Base-by-base conservation (phyloP, 1,140 invertebrate species). In the Pararge aegeria region DNA sequence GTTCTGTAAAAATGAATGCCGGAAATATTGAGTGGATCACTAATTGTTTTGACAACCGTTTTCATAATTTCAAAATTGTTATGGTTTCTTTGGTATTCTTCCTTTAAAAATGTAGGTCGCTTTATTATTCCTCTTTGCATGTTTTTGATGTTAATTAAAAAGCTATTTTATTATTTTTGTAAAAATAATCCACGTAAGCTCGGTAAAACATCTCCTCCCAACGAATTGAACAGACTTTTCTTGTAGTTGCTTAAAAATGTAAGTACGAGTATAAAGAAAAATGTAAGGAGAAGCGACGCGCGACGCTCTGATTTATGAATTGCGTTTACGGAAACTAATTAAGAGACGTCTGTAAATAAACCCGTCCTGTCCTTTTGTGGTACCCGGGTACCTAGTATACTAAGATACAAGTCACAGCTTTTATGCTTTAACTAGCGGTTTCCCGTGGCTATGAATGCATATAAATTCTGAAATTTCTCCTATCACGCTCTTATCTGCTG, bases 1-100 rank as follows among this genome's bases (percentile, higher is more conserved):
- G 68, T 70, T 49, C 40, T 59, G n/a, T n/a, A 62, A 70, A 78
- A 80, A 54, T 49, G 54, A 61, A 61, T 49, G 29, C 13, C 18
- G 42, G 24, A 54, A 61, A 61, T 61, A 61, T 55, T 61, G 58
- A 61, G 51, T 49, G 42, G 51, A 61, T 55, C 29, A 55, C 10
- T 19, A 59, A 59, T 53, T 59, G 34, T 60, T 48, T 30, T 60
- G 40, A 53, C 50, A 60, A 38, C 37, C 40, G 24, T 54, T 54
- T 20, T 44, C 20, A 52, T 53, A 51, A 44, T 53, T 46, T 21
- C 2, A 24, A 24, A 24, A 4, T 24, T 13, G n/a, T 16, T 30
- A 51, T 13, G 0, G 34, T 5, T 21, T 21, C 18, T 40, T 42
- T 42, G 16, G 38, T 16, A 16, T 42, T 42, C 13, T 15, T 40